Conservation (phyloP, 2,113 vertebrate species). For the Vidua chalybeata region DNA sequence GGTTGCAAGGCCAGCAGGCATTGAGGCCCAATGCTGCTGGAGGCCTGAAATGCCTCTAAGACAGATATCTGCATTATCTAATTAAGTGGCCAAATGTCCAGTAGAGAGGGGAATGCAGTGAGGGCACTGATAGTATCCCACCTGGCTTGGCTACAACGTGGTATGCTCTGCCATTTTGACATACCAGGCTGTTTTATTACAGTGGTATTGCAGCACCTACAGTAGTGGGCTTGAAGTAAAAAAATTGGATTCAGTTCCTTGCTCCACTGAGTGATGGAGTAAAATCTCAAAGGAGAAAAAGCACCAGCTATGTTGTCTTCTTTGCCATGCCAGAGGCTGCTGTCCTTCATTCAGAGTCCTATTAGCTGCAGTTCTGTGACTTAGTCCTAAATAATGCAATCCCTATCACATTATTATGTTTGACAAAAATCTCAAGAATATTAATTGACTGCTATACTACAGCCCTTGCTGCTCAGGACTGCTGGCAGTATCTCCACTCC, state of each 20-base stretch:
- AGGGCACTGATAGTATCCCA: background rate
- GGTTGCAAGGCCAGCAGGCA: background rate
- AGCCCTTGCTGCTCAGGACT: background rate
- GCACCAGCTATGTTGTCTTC: background rate
- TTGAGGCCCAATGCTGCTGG: background rate
- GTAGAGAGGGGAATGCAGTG: background rate
- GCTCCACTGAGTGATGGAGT: background rate
- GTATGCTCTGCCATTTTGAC: background rate
- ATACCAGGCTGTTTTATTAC: background rate
- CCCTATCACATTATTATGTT: background rate
- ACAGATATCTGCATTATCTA: background rate
- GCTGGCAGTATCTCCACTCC: background rate
- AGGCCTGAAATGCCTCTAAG: background rate
- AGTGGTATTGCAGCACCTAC: background rate
- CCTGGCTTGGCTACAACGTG: background rate
- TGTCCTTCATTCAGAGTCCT: background rate
- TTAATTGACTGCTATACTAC: background rate
- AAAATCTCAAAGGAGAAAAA: background rate
- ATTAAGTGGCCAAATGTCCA: background rate
- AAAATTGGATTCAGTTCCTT: background rate
- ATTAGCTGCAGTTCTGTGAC: background rate
- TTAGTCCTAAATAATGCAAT: background rate
- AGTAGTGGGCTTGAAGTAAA: background rate
- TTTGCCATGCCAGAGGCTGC: background rate
- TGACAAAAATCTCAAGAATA: background rate